Evolutionary conservation across 2,797 vertebrate genomes (phyloP).

Genomic region (Potorous gilbertii): DNA sequence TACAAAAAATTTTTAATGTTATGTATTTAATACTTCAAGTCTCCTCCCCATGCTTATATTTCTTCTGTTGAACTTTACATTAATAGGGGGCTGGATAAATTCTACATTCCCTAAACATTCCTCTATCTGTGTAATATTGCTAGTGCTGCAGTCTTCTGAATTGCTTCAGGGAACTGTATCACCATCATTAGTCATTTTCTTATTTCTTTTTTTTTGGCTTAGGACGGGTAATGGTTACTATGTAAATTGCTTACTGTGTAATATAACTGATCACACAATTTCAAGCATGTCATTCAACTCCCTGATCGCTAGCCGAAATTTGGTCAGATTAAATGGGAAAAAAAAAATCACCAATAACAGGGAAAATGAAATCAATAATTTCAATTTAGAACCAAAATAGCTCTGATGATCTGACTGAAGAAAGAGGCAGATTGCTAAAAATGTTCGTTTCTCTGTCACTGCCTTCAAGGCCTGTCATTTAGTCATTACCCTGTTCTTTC

Average conservation of each 20-base stretch:
- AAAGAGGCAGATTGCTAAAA: background rate
- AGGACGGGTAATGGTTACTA: background rate
- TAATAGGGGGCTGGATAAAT: background rate
- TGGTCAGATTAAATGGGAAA: constrained; percentile 6
- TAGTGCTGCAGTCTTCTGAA: constrained; percentile 44
- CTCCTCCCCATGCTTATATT: constrained; percentile 35
- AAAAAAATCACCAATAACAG: constrained; percentile 38
- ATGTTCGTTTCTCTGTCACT: constrained; percentile 30
- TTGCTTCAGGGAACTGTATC: constrained; percentile 46
- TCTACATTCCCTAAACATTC: background rate
- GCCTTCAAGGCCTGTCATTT: constrained; percentile 25
- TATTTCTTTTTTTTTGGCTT: background rate
- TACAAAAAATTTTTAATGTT: constrained; percentile 19
- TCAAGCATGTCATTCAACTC: background rate
- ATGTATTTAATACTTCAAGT: constrained; percentile 30
- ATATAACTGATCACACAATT: constrained; percentile 2
- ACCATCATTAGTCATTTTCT: constrained; percentile 52
- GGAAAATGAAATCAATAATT: constrained; percentile 42
- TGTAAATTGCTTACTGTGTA: background rate
- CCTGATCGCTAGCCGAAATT: background rate
- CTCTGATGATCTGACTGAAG: background rate
- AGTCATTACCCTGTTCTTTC: background rate
- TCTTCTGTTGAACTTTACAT: constrained; percentile 43
- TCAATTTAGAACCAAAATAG: constrained; percentile 23
- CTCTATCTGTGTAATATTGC: constrained; percentile 25